Percentiles rank a stretch among this genome's conserved stretches.
Evolutionary conservation across 2,113 vertebrate species (phyloP).

Genomic region (Meles meles): DNA sequence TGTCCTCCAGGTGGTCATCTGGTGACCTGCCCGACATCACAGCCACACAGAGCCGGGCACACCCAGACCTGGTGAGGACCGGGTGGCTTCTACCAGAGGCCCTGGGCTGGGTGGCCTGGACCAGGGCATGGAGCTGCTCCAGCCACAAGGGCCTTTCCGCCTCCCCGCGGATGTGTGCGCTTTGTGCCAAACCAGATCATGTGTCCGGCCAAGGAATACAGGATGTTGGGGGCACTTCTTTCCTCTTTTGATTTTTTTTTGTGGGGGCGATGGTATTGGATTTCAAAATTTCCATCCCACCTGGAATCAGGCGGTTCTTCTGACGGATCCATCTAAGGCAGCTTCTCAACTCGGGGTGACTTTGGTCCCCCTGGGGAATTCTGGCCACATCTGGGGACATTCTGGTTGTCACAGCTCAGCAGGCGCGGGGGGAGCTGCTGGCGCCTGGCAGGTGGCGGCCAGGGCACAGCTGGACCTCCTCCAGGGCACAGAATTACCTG

Average conservation of each 20-base stretch:
- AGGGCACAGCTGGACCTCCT: fast-evolving
- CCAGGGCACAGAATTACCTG: fast-evolving
- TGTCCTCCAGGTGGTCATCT: fast-evolving
- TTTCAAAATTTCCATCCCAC: neutral
- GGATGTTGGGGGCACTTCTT: neutral
- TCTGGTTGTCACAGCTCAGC: too few relatives aligned
- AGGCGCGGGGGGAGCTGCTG: fast-evolving
- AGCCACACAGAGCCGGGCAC: neutral
- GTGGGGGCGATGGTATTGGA: neutral
- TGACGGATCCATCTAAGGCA: neutral
- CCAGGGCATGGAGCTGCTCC: neutral
- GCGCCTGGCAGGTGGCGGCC: neutral
- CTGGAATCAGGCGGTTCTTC: neutral
- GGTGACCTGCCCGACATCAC: neutral
- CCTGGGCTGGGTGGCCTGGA: neutral
- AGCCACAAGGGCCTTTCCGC: neutral
- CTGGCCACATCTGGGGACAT: neutral
- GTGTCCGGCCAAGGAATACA: neutral
- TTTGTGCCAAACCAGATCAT: neutral
- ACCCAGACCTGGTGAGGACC: neutral
- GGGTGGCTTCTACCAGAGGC: neutral
- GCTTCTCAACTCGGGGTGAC: neutral
- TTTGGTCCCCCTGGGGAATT: neutral
- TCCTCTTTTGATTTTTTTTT: neutral
- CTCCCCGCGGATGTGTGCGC: neutral